These are phyloP conservation scores for Bellardia pandia DNA, from an alignment of 2,888 invertebrate genomes.

Conservation along the genomic window DNA sequence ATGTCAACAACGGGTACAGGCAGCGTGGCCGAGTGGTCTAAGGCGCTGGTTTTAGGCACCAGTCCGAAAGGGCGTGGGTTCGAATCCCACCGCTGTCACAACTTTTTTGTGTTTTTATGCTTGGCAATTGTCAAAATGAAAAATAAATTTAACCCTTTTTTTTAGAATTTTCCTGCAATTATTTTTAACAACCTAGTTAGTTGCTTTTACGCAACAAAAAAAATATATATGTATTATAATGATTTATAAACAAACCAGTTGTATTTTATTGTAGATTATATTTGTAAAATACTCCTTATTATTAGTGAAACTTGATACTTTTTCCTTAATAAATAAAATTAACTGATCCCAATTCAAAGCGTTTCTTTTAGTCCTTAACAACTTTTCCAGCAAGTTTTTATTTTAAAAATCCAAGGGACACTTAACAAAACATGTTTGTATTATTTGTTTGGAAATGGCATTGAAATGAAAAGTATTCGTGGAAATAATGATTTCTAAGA, in stretches of 20 bases:
- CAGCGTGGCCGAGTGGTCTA: constrained; percentile 85
- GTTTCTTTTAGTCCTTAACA: constrained; percentile 16
- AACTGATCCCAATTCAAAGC: neutral
- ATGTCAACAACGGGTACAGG: constrained; percentile 70
- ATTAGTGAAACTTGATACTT: constrained; percentile 69
- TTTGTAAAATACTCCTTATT: constrained; percentile 7
- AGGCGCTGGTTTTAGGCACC: constrained; percentile 85
- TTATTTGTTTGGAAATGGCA: constrained; percentile 14
- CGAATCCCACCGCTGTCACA: constrained; percentile 85
- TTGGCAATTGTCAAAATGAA: neutral
- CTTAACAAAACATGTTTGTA: constrained; percentile 38
- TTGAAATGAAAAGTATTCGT: constrained; percentile 32
- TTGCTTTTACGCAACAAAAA: neutral
- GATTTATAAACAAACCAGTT: constrained; percentile 31
- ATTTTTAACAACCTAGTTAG: constrained; percentile 19
- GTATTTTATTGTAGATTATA: neutral
- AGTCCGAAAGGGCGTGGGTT: constrained; percentile 85
- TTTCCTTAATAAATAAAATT: constrained; percentile 29
- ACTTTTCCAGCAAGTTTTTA: constrained; percentile 13
- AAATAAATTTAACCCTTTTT: constrained; percentile 9
- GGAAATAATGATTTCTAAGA: constrained; percentile 46
- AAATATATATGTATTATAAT: no score
- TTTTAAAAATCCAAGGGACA: constrained; percentile 44
- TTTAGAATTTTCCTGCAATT: neutral
- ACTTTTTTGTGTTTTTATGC: constrained; percentile 58